Conservation (phyloP, 2,113 vertebrate genomes). For the Heloderma charlesbogerti region DNA sequence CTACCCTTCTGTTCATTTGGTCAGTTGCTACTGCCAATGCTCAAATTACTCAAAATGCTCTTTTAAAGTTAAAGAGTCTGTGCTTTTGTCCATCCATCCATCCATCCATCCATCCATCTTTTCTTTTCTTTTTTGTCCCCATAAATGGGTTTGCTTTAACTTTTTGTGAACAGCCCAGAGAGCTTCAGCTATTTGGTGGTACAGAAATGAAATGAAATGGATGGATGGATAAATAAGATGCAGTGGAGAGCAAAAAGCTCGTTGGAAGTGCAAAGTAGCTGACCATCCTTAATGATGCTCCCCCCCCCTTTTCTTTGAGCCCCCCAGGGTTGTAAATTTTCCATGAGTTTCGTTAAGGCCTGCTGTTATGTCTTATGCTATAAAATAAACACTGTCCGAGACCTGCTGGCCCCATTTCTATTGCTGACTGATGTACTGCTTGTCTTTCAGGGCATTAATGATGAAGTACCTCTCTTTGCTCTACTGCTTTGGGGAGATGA, state of each 20-base stretch:
- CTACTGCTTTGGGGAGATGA: neutral
- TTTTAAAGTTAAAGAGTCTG: neutral
- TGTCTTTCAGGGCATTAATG: neutral
- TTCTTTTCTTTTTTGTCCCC: neutral
- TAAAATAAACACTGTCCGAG: neutral
- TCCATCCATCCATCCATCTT: neutral
- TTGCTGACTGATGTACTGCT: constrained; percentile 10
- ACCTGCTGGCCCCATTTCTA: neutral
- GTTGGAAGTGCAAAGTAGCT: neutral
- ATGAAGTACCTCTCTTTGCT: neutral
- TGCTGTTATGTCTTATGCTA: no score
- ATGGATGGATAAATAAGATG: no score
- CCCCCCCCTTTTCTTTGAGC: neutral
- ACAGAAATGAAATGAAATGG: no score
- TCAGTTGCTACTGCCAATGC: neutral
- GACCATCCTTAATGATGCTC: neutral
- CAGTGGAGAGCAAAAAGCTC: no score
- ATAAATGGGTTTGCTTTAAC: neutral
- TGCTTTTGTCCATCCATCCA: neutral
- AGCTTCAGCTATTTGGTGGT: no score
- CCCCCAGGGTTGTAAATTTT: neutral
- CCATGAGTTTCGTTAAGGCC: neutral
- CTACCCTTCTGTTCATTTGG: neutral
- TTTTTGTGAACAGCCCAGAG: no score
- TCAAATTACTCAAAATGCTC: neutral